These are phyloP conservation scores for Strigamia crassipes DNA, from an alignment of 2,888 invertebrate genomes.

Conservation along the genomic window DNA sequence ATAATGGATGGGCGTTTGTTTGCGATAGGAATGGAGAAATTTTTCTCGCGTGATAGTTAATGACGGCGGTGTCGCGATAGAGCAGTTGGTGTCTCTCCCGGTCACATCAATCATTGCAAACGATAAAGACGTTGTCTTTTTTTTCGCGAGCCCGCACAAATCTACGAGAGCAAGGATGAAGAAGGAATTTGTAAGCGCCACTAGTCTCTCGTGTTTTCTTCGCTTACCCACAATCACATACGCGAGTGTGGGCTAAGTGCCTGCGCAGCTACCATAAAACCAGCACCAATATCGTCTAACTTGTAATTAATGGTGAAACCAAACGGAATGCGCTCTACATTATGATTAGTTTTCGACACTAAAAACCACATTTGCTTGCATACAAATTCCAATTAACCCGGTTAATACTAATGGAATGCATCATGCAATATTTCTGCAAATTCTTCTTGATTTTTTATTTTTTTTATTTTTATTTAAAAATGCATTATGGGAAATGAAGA, in stretches of 20 bases:
- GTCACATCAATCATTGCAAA: not conserved
- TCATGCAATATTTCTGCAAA: too few relatives aligned
- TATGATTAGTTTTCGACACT: too few relatives aligned
- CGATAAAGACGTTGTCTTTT: conserved; percentile 15
- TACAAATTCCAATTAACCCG: too few relatives aligned
- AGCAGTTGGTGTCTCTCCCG: not conserved
- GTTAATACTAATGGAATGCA: too few relatives aligned
- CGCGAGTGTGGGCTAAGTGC: not conserved
- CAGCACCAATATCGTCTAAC: not conserved
- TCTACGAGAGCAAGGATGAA: not conserved
- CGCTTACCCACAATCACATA: conserved; percentile 14
- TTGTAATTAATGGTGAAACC: not conserved
- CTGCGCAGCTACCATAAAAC: not conserved
- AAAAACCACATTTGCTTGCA: too few relatives aligned
- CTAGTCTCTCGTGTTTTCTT: not conserved
- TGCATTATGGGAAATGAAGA: too few relatives aligned
- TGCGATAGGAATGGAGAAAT: not conserved
- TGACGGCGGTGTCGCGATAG: conserved; percentile 12
- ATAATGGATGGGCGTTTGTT: not conserved
- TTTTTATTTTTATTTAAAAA: too few relatives aligned
- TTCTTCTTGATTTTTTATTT: too few relatives aligned
- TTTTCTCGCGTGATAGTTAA: conserved; percentile 11
- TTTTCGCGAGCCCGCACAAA: not conserved
- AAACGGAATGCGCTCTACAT: too few relatives aligned
- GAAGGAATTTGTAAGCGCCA: conserved; percentile 10